phyloP scores from a whole-genome alignment of 2,888 invertebrate genomes.

The Operophtera brumata region DNA sequence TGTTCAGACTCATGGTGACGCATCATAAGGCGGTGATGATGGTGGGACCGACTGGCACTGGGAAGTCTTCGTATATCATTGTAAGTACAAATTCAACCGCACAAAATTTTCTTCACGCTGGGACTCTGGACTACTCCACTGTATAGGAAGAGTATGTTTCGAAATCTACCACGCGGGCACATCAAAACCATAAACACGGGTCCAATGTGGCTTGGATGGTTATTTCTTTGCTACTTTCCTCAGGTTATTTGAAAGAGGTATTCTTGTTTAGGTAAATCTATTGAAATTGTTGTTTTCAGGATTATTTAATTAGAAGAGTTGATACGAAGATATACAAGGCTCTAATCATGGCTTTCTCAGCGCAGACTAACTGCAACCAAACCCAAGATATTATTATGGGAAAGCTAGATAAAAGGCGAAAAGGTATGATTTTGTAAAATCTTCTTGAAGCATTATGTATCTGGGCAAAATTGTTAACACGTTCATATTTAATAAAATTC shows the following conservation, averaged over 20 bases:
- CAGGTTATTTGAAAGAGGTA: too few relatives aligned
- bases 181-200: too few relatives aligned
- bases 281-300: slow-evolving; percentile 60
- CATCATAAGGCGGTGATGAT: slow-evolving; percentile 92
- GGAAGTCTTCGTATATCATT: slow-evolving; percentile 94
- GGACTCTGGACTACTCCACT: too few relatives aligned
- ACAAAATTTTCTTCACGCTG: too few relatives aligned
- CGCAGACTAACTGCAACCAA: slow-evolving; percentile 95
- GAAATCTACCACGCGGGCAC: too few relatives aligned
- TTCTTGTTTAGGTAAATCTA: too few relatives aligned
- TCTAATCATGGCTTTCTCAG: slow-evolving; percentile 94
- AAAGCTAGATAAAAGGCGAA: slow-evolving; percentile 94
- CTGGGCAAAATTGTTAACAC: too few relatives aligned
- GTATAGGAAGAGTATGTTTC: too few relatives aligned
- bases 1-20: slow-evolving; percentile 89
- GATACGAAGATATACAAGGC: slow-evolving; percentile 90
- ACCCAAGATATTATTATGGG: slow-evolving; percentile 97
- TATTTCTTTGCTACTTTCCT: too few relatives aligned
- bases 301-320: slow-evolving; percentile 89
- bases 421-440: slow-evolving; percentile 75
- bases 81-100: slow-evolving; percentile 60
- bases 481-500: too few relatives aligned
- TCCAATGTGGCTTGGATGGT: too few relatives aligned
- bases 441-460: too few relatives aligned
- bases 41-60: slow-evolving; percentile 97